Conservation (phyloP, 2,797 vertebrate species). For the Vireo griseus region DNA sequence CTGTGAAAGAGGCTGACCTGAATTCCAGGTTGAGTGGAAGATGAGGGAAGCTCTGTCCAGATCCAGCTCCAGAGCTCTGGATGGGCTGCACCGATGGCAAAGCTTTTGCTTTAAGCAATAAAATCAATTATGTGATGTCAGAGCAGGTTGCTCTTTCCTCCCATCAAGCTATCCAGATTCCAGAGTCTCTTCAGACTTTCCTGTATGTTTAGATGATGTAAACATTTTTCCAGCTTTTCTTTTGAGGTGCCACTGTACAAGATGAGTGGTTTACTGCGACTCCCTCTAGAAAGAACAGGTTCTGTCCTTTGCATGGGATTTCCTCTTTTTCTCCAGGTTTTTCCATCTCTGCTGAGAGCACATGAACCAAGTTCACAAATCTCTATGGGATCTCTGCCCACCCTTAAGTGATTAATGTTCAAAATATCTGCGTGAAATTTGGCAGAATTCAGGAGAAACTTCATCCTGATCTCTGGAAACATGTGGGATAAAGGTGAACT, state of each 20-base stretch:
- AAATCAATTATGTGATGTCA: accelerated
- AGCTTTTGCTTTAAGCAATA: not conserved
- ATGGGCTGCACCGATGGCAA: not conserved
- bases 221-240: not conserved
- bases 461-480: not conserved
- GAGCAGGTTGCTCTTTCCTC: not conserved
- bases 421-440: not conserved
- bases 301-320: not conserved
- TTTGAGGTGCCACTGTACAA: not conserved
- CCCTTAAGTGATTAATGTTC: not conserved
- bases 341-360: not conserved
- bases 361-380: not conserved
- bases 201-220: accelerated
- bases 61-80: not conserved
- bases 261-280: not conserved
- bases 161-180: not conserved
- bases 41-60: not conserved
- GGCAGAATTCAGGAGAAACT: not conserved
- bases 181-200: not conserved
- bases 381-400: not conserved
- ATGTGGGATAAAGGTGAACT: not conserved
- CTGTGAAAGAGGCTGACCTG: not conserved
- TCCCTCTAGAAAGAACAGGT: not conserved
- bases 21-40: not conserved
- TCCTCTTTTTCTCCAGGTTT: not conserved